Conservation (phyloP, 2,888 invertebrate species). For the Caenorhabditis sp. region DNA sequence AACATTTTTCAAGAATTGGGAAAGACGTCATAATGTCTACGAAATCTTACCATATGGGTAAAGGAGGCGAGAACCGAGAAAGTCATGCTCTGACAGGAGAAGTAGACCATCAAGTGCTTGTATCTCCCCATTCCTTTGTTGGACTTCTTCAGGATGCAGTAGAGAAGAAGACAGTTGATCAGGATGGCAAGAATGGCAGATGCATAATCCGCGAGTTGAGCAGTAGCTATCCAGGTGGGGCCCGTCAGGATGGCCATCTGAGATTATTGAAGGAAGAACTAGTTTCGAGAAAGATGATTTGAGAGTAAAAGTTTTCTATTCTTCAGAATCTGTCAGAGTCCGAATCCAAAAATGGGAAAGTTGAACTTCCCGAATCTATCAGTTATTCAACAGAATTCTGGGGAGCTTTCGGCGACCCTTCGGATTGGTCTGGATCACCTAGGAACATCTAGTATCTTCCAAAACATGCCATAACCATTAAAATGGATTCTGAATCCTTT, state of each 20-base stretch:
- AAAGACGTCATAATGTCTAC: conserved; percentile 1
- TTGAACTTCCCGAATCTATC: too few species aligned
- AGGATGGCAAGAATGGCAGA: conserved; percentile 21
- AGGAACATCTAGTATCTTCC: too few species aligned
- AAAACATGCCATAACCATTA: too few species aligned
- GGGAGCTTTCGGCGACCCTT: too few species aligned
- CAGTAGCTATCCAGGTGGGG: conserved; percentile 23
- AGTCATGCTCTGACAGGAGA: conserved; percentile 44
- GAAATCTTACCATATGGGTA: conserved; percentile 39
- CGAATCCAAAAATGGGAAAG: too few species aligned
- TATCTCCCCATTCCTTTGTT: conserved; percentile 35
- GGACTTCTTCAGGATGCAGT: conserved; percentile 43
- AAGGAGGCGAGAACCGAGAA: conserved; percentile 42
- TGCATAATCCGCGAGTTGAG: not conserved
- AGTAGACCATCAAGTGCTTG: conserved; percentile 42
- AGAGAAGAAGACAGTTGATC: conserved; percentile 39
- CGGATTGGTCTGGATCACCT: too few species aligned
- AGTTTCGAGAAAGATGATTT: too few species aligned
- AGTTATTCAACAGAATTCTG: too few species aligned
- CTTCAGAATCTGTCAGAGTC: too few species aligned
- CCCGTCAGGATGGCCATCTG: conserved; percentile 34
- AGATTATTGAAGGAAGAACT: not conserved
- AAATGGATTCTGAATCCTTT: too few species aligned
- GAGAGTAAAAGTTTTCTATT: too few species aligned
- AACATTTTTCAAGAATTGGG: not conserved